Evolutionary conservation across 2,113 vertebrate species (phyloP).

Genomic region (Setophaga petechia): DNA sequence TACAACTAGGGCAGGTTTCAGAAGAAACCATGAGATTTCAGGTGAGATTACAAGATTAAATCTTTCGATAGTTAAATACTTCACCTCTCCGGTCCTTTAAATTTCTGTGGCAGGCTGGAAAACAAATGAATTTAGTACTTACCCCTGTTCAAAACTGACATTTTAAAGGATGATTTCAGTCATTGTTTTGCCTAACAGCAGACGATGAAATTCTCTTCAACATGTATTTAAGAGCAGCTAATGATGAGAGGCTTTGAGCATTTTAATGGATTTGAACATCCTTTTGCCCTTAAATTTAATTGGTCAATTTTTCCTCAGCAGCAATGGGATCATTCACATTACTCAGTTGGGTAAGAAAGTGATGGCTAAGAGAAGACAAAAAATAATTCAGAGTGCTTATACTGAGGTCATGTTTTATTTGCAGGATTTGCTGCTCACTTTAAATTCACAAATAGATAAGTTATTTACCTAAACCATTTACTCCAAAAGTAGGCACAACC

Average conservation of each 20-base stretch:
- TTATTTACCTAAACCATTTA: constrained; percentile 26
- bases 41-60: not conserved
- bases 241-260: not conserved
- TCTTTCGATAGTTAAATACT: not conserved
- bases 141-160: not conserved
- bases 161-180: not conserved
- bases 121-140: not conserved
- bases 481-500: not conserved
- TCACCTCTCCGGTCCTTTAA: not conserved
- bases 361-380: not conserved
- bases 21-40: not conserved
- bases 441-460: constrained; percentile 2
- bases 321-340: not conserved
- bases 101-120: not conserved
- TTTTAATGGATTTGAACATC: not conserved
- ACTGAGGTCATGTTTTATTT: constrained; percentile 32
- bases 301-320: not conserved
- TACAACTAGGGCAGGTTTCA: not conserved
- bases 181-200: not conserved
- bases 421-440: not conserved
- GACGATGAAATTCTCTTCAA: not conserved
- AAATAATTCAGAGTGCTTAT: not conserved
- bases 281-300: not conserved
- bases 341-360: not conserved
- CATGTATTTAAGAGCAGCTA: not conserved